Percentiles rank a stretch among this genome's conserved stretches.
Evolutionary conservation across 2,113 vertebrate genomes (phyloP).

Genomic region (Sturnus vulgaris): DNA sequence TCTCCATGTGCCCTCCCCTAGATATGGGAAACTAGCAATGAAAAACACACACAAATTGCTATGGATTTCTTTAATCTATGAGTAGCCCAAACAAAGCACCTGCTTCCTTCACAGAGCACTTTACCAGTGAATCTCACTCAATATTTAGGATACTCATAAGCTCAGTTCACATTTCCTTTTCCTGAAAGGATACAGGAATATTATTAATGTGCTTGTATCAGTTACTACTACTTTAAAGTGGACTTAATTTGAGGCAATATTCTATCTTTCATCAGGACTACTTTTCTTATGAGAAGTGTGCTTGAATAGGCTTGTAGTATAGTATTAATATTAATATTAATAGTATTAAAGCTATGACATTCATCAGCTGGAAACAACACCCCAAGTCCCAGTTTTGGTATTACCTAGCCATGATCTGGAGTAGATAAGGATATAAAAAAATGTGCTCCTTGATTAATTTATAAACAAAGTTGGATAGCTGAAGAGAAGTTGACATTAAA

Average conservation of each 20-base stretch:
- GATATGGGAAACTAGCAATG: neutral
- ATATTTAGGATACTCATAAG: neutral
- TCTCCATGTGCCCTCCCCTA: neutral
- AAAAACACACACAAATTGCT: neutral
- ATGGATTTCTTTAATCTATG: neutral
- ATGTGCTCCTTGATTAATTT: neutral
- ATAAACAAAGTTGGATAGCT: neutral
- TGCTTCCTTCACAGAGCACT: neutral
- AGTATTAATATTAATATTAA: too few relatives aligned
- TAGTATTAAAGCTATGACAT: neutral
- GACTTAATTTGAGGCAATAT: neutral
- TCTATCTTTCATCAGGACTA: neutral
- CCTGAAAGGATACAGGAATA: neutral
- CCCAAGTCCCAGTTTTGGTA: neutral
- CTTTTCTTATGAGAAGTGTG: neutral
- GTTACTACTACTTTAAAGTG: neutral
- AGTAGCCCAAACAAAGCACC: neutral
- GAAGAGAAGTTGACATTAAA: conserved; percentile 46
- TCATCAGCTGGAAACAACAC: neutral
- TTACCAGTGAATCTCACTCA: neutral
- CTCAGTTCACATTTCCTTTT: neutral
- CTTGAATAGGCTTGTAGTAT: neutral
- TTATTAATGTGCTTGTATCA: neutral
- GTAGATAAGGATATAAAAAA: neutral
- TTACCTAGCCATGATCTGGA: neutral